Base-by-base conservation (phyloP, 2,113 vertebrate genomes). In the Python bivittatus region DNA sequence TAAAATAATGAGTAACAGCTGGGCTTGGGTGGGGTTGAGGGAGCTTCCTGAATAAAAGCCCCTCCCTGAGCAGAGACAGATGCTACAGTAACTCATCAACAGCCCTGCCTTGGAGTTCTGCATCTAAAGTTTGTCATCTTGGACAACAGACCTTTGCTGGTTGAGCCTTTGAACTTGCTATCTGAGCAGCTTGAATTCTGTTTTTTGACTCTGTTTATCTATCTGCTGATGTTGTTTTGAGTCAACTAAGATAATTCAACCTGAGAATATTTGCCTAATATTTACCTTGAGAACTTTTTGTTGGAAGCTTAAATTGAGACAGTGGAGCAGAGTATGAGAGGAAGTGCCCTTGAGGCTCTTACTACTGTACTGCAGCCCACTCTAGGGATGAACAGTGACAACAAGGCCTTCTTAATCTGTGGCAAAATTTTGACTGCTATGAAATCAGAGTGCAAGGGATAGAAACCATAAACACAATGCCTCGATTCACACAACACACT, bases 351-450 rank as follows among this genome's bases (percentile, higher is more conserved):
- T 33, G 64, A 15, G 17, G 13, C 6, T 72, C 12, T 29, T 68
- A n/a, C n/a, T 68, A 11, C 0, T 12, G 6, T 17, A 33, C 68
- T 38, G 61, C n/a, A 38, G 27, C 9, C 61, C 0, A 1, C 29
- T 64, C 61, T 12, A 64, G 61, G 33, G n/a, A n/a, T 15, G 27
- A 88, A 29, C 23, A 13, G 3, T 17, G 6, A 20, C 48, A 4
- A 15, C 42, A 4, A 44, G 3, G 6, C 42, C 6, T 8, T 44
- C 58, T 12, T 29, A n/a, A 29, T 64, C 91, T 44, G 0, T 86
- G 93, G 91, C 93, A 95, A 93, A 84, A 86, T n/a, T 92, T 85
- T 93, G 95, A 91, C 42, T 20, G 2, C 88, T 79, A 88, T 12
- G 61, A 38, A 64, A 92, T 86, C 86, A 92, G 88, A 92, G 57